A percentile compares a stretch with the other conserved stretches of the same genome.
phyloP scores from a whole-genome alignment of 2,113 vertebrate genomes.

The Gadus chalcogrammus region DNA sequence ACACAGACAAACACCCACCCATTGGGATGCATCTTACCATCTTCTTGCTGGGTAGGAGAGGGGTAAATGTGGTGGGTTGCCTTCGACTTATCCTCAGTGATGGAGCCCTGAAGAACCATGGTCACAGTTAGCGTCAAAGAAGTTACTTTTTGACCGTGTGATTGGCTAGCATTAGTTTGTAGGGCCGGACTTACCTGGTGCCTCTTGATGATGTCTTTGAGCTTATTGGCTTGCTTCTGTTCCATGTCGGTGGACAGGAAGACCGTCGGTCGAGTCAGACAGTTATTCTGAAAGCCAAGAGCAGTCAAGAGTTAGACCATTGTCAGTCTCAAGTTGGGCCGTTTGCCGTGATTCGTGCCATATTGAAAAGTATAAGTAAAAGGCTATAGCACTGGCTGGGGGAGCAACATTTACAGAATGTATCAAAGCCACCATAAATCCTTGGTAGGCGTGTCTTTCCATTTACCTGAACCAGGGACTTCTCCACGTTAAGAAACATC shows the following conservation, averaged over 20 bases:
- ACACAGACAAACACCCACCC: neutral
- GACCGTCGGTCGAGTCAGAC: constrained; percentile 89
- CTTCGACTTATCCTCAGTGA: constrained; percentile 94
- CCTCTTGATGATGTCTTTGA: constrained; percentile 96
- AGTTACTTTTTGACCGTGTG: neutral
- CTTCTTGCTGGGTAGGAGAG: constrained; percentile 81
- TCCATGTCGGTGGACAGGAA: constrained; percentile 92
- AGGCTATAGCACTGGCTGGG: too few relatives aligned
- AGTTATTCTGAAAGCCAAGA: constrained; percentile 82
- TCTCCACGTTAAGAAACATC: constrained; percentile 99
- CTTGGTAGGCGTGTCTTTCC: too few relatives aligned
- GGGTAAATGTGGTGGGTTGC: constrained; percentile 92
- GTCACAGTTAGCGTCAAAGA: neutral
- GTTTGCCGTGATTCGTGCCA: too few relatives aligned
- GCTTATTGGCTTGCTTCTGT: constrained; percentile 87
- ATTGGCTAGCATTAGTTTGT: neutral
- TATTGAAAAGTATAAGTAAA: too few relatives aligned
- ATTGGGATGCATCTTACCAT: constrained; percentile 72
- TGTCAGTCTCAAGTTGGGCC: neutral
- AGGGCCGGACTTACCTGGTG: constrained; percentile 83
- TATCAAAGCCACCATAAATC: too few relatives aligned
- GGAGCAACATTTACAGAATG: too few relatives aligned
- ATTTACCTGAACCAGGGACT: constrained; percentile 90
- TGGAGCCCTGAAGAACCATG: constrained; percentile 76
- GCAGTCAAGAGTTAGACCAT: neutral